These are phyloP conservation scores for Drosophila nigricruria DNA, from an alignment of 2,888 invertebrate species.

Conservation along the genomic window DNA sequence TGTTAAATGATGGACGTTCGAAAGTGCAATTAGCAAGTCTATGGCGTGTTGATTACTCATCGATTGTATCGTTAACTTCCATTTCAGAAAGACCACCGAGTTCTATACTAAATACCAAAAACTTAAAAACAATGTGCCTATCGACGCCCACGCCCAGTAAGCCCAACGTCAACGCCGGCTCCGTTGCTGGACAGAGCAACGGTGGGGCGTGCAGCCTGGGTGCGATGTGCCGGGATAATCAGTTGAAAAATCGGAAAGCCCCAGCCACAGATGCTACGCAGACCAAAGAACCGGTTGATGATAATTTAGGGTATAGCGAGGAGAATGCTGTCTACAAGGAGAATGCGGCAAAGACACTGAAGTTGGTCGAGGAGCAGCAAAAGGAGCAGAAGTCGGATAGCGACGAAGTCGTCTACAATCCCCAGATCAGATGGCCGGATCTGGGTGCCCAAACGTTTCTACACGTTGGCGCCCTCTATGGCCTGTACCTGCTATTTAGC, in stretches of 20 bases:
- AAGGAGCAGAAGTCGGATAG: conserved; percentile 16
- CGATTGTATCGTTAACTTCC: background rate
- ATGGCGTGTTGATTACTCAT: conserved; percentile 39
- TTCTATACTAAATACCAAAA: background rate
- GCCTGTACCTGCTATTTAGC: conserved; percentile 88
- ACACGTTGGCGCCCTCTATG: conserved; percentile 90
- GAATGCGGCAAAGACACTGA: conserved; percentile 10
- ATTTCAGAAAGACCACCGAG: conserved; percentile 33
- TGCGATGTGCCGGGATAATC: conserved; percentile 36
- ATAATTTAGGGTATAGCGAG: conserved; percentile 77
- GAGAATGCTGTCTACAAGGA: conserved; percentile 83
- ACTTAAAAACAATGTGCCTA: conserved; percentile 72
- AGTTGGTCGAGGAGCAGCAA: conserved; percentile 21
- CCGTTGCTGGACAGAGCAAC: conserved; percentile 22
- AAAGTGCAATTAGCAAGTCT: conserved; percentile 60
- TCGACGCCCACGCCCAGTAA: conserved; percentile 68
- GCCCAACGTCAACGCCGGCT: conserved; percentile 13
- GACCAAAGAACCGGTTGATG: conserved; percentile 58
- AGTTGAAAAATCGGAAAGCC: conserved; percentile 55
- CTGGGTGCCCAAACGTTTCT: conserved; percentile 89
- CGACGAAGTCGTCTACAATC: conserved; percentile 85
- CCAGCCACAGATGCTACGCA: conserved; percentile 55
- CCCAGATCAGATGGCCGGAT: conserved; percentile 91
- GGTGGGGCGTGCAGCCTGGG: conserved; percentile 46
- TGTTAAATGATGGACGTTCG: conserved; percentile 30